These are phyloP conservation scores for Cephus spinipes DNA, from an alignment of 2,888 invertebrate genomes.

Conservation along the genomic window DNA sequence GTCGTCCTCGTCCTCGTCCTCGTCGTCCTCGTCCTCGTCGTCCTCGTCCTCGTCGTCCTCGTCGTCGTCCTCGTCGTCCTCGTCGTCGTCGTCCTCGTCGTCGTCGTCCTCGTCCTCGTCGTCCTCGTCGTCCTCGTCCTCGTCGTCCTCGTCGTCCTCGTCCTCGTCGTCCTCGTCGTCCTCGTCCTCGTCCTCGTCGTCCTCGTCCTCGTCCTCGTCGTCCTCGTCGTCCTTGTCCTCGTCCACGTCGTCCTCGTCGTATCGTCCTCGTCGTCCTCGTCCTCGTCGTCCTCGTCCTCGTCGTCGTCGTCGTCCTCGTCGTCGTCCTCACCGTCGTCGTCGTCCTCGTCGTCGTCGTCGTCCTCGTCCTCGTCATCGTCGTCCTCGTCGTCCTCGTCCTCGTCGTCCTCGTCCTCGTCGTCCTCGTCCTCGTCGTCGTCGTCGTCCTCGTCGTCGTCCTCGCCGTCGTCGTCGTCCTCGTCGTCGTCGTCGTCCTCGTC, in stretches of 20 bases:
- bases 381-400: constrained; percentile 1
- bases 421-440: not conserved
- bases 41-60: too few relatives aligned
- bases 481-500: not conserved
- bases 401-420: not conserved
- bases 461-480: not conserved
- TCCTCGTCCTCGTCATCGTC: too few relatives aligned
- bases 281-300: not conserved
- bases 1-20: constrained; percentile 1
- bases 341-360: too few relatives aligned
- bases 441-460: not conserved
- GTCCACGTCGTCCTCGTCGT: too few relatives aligned
- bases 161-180: not conserved
- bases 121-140: not conserved
- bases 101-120: not conserved
- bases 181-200: not conserved
- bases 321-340: too few relatives aligned
- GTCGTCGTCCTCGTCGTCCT: constrained; percentile 1
- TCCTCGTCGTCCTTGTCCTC: too few relatives aligned
- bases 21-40: too few relatives aligned
- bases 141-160: not conserved
- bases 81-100: constrained; percentile 1
- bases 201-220: too few relatives aligned
- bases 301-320: constrained; percentile 1
- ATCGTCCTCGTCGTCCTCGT: too few relatives aligned